Evolutionary conservation across 2,797 vertebrate genomes (phyloP).

Genomic region (Spheniscus humboldti): DNA sequence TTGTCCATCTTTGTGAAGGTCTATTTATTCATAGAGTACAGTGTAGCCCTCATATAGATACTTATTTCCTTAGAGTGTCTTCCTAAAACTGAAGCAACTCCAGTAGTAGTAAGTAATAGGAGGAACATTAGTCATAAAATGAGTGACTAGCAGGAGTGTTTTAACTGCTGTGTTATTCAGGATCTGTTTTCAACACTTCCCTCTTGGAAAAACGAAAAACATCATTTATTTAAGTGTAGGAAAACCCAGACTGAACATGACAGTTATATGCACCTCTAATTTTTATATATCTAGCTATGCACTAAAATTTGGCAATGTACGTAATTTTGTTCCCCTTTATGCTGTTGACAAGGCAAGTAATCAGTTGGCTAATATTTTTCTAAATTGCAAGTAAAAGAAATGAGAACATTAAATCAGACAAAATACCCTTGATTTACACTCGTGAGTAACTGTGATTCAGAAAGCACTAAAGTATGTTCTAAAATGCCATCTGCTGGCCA

Average conservation of each 20-base stretch:
- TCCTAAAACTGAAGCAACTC: neutral
- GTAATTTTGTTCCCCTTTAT: neutral
- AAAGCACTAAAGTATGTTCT: neutral
- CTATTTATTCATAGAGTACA: neutral
- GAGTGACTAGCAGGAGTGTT: neutral
- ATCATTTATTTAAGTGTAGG: neutral
- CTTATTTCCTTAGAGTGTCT: neutral
- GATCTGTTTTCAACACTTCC: neutral
- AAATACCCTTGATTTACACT: neutral
- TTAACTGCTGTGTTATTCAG: neutral
- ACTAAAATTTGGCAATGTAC: neutral
- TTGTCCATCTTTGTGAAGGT: neutral
- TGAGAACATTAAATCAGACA: neutral
- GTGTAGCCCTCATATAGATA: neutral
- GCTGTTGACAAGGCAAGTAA: neutral
- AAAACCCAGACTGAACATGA: neutral
- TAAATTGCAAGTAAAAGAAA: neutral
- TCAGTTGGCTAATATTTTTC: neutral
- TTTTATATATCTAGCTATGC: neutral
- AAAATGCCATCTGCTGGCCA: slow-evolving; percentile 24
- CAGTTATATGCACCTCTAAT: neutral
- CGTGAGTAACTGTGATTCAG: neutral
- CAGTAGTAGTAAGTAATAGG: neutral
- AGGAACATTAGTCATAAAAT: neutral
- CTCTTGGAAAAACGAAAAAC: neutral